Percentiles rank a stretch among this genome's conserved stretches.
Evolutionary conservation across 1,140 invertebrate genomes (phyloP).

Genomic region (Brachionus paranguensis): DNA sequence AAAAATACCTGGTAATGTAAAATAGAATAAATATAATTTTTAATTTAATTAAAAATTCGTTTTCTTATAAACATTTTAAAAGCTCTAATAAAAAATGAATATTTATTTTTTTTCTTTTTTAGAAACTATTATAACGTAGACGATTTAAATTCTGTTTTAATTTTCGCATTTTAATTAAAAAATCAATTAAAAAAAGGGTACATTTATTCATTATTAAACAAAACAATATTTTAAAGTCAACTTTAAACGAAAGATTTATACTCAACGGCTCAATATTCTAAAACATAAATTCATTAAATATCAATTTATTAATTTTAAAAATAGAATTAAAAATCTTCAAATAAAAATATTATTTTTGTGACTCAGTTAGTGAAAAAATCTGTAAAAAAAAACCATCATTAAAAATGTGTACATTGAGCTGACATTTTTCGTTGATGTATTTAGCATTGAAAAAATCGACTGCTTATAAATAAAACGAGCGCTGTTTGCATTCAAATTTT

Average conservation of each 20-base stretch:
- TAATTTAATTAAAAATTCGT: too few species aligned
- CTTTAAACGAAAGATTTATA: background rate
- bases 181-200: too few species aligned
- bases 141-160: too few species aligned
- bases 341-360: background rate
- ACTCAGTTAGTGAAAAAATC: background rate
- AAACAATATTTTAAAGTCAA: background rate
- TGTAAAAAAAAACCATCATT: background rate
- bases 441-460: constrained; percentile 17
- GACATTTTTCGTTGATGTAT: background rate
- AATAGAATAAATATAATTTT: too few species aligned
- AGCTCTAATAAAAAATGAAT: too few species aligned
- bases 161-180: too few species aligned
- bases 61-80: too few species aligned
- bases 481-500: background rate
- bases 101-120: too few species aligned
- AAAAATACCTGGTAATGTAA: too few species aligned
- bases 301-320: background rate
- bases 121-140: too few species aligned
- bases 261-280: background rate
- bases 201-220: too few species aligned
- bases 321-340: background rate
- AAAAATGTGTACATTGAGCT: background rate
- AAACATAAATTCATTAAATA: background rate
- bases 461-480: background rate